These are phyloP conservation scores for Lasioglossum marginatum DNA, from an alignment of 2,888 invertebrate genomes.

Conservation along the genomic window DNA sequence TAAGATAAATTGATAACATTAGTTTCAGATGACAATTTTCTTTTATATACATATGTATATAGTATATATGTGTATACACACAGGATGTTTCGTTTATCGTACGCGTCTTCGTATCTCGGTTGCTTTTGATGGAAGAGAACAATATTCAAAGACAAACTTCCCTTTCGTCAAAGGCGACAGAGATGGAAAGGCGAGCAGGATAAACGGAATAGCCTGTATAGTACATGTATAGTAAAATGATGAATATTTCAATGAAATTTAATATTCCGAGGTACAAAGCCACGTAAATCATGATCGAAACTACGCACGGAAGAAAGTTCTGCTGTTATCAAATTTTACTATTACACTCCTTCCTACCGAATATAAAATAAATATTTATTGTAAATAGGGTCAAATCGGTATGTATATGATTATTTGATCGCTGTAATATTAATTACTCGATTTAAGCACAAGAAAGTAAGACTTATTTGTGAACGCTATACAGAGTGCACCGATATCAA, in stretches of 20 bases:
- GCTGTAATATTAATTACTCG: conserved; percentile 33
- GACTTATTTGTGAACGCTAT: conserved; percentile 27
- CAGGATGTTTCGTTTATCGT: background rate
- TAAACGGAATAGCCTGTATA: background rate
- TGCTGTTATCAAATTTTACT: conserved; percentile 1
- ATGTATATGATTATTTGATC: conserved; percentile 25
- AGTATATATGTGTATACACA: background rate
- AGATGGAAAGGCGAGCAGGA: background rate
- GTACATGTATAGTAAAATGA: background rate
- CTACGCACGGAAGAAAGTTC: conserved; percentile 5
- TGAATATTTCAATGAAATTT: conserved; percentile 20
- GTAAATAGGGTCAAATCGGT: conserved; percentile 27
- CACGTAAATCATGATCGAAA: conserved; percentile 5
- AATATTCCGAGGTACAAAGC: conserved; percentile 22
- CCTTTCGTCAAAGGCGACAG: background rate
- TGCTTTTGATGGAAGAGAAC: background rate
- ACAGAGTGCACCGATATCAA: background rate
- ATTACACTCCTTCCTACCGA: conserved; percentile 14
- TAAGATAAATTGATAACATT: conserved; percentile 39
- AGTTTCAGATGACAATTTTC: conserved; percentile 21
- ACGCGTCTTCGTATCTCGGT: background rate
- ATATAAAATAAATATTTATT: conserved; percentile 27
- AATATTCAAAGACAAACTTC: background rate
- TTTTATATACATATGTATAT: conserved; percentile 16
- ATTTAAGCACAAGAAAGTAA: conserved; percentile 49